Evolutionary conservation across 2,888 invertebrate species (phyloP).

Genomic region (Hetaerina titia): DNA sequence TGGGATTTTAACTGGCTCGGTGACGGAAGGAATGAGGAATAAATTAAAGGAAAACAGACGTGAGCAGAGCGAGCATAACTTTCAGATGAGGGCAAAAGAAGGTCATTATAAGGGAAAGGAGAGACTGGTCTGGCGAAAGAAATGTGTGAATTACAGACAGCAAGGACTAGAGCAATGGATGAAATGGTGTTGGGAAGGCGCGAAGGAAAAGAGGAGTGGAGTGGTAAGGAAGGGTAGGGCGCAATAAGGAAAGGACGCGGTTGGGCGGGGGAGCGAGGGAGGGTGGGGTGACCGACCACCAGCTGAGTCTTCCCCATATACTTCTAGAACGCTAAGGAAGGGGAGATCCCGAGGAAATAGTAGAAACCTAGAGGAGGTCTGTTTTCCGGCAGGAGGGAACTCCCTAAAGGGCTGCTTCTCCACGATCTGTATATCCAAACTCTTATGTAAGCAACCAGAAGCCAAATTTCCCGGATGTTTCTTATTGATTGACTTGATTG

Average conservation of each 20-base stretch:
- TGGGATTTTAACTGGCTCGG: neutral
- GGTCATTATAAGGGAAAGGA: conserved; percentile 55
- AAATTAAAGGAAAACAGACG: neutral
- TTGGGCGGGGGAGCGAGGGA: neutral
- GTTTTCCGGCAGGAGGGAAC: neutral
- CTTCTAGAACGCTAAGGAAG: neutral
- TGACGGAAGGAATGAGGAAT: neutral
- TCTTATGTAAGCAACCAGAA: neutral
- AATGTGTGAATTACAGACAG: neutral
- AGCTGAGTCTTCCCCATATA: conserved; percentile 39
- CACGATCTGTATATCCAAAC: neutral
- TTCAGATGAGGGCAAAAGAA: neutral
- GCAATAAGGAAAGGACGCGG: neutral
- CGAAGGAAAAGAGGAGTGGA: neutral
- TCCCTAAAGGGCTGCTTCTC: neutral
- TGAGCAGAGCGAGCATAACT: neutral
- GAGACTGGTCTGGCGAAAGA: neutral
- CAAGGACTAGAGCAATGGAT: neutral
- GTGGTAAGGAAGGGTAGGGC: conserved; percentile 18
- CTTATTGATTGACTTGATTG: too few species aligned
- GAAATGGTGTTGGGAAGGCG: neutral
- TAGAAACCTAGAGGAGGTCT: conserved; percentile 26
- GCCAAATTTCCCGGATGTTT: too few species aligned
- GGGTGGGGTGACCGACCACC: conserved; percentile 18
- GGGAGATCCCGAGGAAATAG: neutral